Percentiles rank a stretch among this genome's conserved stretches.
phyloP scores from a whole-genome alignment of 2,113 vertebrate genomes.

The Hemiprocne comata region DNA sequence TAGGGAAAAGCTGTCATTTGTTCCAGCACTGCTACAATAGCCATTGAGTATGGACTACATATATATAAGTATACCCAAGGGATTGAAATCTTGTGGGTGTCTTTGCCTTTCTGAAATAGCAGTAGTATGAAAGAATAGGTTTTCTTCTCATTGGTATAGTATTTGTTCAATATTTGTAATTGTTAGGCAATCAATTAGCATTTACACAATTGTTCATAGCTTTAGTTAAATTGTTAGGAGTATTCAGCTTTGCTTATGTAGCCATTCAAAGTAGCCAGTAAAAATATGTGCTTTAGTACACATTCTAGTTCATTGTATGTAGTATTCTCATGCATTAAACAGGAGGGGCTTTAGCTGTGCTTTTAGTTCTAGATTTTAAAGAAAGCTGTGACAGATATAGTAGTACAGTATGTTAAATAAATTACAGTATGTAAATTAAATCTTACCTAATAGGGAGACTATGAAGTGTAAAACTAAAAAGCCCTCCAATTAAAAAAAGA shows the following conservation, averaged over 20 bases:
- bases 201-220: background rate
- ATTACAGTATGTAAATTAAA: background rate
- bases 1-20: background rate
- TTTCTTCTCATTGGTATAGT: background rate
- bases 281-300: background rate
- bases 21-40: background rate
- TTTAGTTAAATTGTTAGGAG: background rate
- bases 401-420: background rate
- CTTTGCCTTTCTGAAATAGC: background rate
- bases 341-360: background rate
- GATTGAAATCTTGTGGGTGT: background rate
- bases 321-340: background rate
- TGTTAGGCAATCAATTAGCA: background rate
- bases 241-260: background rate
- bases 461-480: background rate
- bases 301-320: background rate
- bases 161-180: background rate
- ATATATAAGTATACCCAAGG: background rate
- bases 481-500: background rate
- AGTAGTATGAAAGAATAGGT: background rate
- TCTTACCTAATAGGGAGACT: background rate
- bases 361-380: constrained; percentile 12
- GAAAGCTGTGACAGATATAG: background rate
- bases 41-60: background rate
- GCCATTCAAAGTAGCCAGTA: background rate